These are phyloP conservation scores for Sarcophilus harrisii DNA, from an alignment of 2,797 vertebrate genomes.

Conservation along the genomic window DNA sequence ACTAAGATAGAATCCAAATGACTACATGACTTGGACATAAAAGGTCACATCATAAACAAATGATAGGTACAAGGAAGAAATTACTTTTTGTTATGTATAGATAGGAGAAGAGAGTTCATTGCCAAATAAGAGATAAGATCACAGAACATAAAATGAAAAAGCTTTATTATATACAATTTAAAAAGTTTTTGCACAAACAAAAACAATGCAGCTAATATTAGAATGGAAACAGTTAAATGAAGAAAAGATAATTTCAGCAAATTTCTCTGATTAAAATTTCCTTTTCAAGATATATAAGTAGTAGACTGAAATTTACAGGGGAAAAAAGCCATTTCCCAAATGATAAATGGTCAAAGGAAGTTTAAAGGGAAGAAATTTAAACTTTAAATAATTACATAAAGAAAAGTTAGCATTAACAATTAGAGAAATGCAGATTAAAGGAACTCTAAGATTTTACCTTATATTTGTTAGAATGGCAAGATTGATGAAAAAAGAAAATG, in stretches of 20 bases:
- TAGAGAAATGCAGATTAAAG: not conserved
- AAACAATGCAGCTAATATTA: not conserved
- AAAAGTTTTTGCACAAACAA: not conserved
- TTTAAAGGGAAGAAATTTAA: not conserved
- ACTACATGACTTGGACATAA: not conserved
- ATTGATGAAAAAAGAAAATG: not conserved
- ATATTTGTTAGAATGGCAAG: not conserved
- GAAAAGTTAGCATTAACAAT: not conserved
- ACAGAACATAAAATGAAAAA: not conserved
- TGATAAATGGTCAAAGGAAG: not conserved
- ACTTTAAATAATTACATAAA: not conserved
- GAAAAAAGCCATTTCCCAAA: not conserved
- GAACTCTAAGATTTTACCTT: not conserved
- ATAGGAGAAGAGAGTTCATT: not conserved
- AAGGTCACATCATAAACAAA: not conserved
- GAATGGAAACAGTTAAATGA: not conserved
- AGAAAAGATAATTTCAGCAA: not conserved
- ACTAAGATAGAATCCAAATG: not conserved
- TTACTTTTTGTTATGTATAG: not conserved
- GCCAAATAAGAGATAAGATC: not conserved
- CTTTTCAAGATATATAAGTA: not conserved
- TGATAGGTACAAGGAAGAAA: not conserved
- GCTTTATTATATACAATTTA: not conserved
- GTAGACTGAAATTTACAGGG: not conserved
- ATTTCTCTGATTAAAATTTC: not conserved